Base-by-base conservation (phyloP, 2,888 invertebrate species). In the Dicyrtomina minuta region DNA sequence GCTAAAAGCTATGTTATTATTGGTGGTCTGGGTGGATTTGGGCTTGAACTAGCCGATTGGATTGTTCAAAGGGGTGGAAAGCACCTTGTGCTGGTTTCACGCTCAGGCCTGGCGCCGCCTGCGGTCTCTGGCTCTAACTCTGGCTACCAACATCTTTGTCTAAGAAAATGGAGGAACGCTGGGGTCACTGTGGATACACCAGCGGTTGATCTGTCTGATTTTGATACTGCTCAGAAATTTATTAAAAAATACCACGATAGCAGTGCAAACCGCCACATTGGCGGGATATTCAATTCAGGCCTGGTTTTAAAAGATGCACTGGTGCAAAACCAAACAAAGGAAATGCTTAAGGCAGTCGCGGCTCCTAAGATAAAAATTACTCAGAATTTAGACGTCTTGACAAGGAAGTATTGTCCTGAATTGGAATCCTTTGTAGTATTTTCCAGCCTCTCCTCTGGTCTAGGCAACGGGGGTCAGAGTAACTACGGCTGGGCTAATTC, bases 231-330 rank as follows among this genome's bases (percentile, higher is more conserved):
- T 0, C 26, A 64, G 33, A 51, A 58, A 6, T 59, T 69, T n/a
- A 58, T 69, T 2, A 13, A 17, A 4, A 43, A 55, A n/a, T n/a
- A 5, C 33, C 8, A 33, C 33, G 15, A 96, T 0, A 83, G 84
- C 60, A 85, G 87, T 79, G 88, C 91, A 12, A 85, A 85, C n/a
- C 83, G n/a, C n/a, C n/a, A 8, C 2, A 86, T 93, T 70, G 93
- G 92, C 70, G 94, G 90, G 76, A 88, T 98, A 71, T 97, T 97
- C 85, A 95, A 98, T 83, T 85, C 98, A 78, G 97, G 97, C 26
- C 74, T 82, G 83, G 64, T 64, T 3, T 75, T 85, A 51, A 79
- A 79, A 68, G 84, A 84, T 79, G 82, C 81, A 1, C 75, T 84
- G 22, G 77, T 85, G 66, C 83, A 84, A 74, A 83, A 84, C 72